A percentile compares a stretch with the other conserved stretches of the same genome.
These are phyloP conservation scores for Sceloporus tristichus DNA, from an alignment of 2,113 vertebrate species.

Conservation along the genomic window DNA sequence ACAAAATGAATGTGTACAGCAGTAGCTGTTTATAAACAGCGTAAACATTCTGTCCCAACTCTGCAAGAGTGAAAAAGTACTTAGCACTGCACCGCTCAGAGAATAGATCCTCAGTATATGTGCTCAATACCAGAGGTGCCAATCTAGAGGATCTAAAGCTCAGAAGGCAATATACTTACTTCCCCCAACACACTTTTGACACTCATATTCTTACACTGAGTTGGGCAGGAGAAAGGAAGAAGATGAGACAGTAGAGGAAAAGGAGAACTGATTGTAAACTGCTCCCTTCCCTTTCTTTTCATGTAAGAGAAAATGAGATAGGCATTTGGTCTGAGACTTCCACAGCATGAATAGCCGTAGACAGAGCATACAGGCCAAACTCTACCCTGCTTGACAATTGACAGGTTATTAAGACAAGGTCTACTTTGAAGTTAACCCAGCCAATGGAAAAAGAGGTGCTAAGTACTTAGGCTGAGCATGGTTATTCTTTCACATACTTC, in stretches of 20 bases:
- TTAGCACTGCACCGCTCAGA: neutral
- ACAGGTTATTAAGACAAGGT: neutral
- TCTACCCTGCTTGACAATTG: neutral
- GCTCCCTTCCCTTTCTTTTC: neutral
- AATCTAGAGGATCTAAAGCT: neutral
- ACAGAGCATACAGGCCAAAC: neutral
- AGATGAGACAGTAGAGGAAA: neutral
- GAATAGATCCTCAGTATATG: neutral
- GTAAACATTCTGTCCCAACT: constrained; percentile 60
- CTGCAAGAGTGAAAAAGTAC: constrained; percentile 35
- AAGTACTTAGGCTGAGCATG: too few relatives aligned
- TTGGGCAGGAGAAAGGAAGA: neutral
- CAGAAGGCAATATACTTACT: neutral
- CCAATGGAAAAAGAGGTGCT: neutral
- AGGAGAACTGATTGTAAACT: neutral
- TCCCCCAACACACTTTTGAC: neutral
- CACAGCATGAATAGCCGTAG: neutral
- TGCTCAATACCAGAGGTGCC: neutral
- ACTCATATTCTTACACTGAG: neutral
- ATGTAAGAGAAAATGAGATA: neutral
- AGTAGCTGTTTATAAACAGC: constrained; percentile 59
- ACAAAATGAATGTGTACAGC: constrained; percentile 75
- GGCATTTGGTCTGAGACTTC: neutral
- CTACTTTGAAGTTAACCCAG: neutral
- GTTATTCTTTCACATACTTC: neutral